phyloP scores from a whole-genome alignment of 2,888 invertebrate genomes.

The Crepidodera aurea region DNA sequence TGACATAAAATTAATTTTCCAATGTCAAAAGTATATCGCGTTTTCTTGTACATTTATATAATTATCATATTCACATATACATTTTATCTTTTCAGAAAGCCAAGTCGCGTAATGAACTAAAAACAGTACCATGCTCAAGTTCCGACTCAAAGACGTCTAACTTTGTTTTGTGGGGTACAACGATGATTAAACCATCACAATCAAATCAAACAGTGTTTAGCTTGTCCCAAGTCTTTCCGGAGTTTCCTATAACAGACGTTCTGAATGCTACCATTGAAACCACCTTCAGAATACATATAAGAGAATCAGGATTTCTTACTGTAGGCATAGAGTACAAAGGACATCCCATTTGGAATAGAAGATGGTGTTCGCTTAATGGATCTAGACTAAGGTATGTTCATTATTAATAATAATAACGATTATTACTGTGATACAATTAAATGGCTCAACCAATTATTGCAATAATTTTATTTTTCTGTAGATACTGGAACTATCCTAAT shows the following conservation, averaged over 20 bases:
- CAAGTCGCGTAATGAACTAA: slow-evolving; percentile 2
- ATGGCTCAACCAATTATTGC: too few relatives aligned
- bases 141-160: not conserved
- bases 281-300: slow-evolving; percentile 12
- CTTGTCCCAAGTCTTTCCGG: slow-evolving; percentile 9
- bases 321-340: slow-evolving; percentile 21
- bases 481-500: slow-evolving; percentile 34
- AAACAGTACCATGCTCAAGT: not conserved
- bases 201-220: slow-evolving; percentile 1
- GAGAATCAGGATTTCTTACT: slow-evolving; percentile 24
- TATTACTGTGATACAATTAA: too few relatives aligned
- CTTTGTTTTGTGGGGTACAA: slow-evolving; percentile 22
- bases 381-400: not conserved
- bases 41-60: too few relatives aligned
- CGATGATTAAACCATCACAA: slow-evolving; percentile 11
- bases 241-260: slow-evolving; percentile 8
- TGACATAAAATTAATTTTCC: too few relatives aligned
- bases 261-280: slow-evolving; percentile 20
- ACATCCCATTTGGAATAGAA: slow-evolving; percentile 30
- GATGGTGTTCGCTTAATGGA: slow-evolving; percentile 35
- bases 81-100: slow-evolving; percentile 10
- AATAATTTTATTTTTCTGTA: slow-evolving; percentile 5
- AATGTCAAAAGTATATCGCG: not conserved
- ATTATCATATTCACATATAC: not conserved
- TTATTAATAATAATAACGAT: too few relatives aligned